A percentile compares a stretch with the other conserved stretches of the same genome.
Evolutionary conservation across 2,113 vertebrate species (phyloP).

Genomic region (Paedocypris sp.): DNA sequence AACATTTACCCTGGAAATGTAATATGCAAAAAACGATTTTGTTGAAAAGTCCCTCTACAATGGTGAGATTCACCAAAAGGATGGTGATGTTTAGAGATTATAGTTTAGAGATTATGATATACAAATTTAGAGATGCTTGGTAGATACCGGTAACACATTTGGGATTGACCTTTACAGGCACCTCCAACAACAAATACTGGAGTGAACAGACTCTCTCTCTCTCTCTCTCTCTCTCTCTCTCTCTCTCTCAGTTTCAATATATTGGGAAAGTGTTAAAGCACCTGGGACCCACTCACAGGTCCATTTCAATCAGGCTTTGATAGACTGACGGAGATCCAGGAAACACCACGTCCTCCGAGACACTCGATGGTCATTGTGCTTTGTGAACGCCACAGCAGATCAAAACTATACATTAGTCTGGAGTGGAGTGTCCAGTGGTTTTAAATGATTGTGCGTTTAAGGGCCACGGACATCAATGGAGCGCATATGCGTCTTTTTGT

Average conservation of each 20-base stretch:
- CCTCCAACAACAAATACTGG: too few relatives aligned
- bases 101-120: too few relatives aligned
- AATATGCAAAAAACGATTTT: too few relatives aligned
- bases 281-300: slow-evolving; percentile 54
- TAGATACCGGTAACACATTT: too few relatives aligned
- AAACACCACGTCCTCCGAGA: slow-evolving; percentile 9
- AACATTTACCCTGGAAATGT: too few relatives aligned
- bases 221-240: slow-evolving; percentile 3
- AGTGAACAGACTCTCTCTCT: not conserved
- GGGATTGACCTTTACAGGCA: too few relatives aligned
- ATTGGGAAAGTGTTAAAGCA: slow-evolving; percentile 54
- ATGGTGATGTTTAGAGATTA: too few relatives aligned
- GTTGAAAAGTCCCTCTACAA: too few relatives aligned
- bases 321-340: slow-evolving; percentile 20
- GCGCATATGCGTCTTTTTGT: not conserved
- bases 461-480: slow-evolving; percentile 32
- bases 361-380: slow-evolving; percentile 24
- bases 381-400: slow-evolving; percentile 15
- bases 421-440: slow-evolving; percentile 6
- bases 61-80: too few relatives aligned
- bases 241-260: slow-evolving; percentile 38
- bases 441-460: slow-evolving; percentile 28
- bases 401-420: slow-evolving; percentile 29
- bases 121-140: too few relatives aligned
- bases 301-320: slow-evolving; percentile 44